Base-by-base conservation (phyloP, 2,888 invertebrate genomes). In the Saturnia pavonia region DNA sequence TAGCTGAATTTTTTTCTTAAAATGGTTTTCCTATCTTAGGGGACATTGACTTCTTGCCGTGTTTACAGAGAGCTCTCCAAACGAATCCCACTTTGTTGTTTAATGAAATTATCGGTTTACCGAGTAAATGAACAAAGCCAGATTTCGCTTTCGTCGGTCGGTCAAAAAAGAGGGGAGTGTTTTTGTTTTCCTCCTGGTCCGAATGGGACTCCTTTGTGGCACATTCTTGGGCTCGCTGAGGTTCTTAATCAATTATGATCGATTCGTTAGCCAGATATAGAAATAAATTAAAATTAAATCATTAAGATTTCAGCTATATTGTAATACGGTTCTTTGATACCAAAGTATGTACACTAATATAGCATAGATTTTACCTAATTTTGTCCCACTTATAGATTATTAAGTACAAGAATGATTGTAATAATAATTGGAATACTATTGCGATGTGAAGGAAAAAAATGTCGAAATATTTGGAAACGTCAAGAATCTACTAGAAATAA, bases 21-120 rank as follows among this genome's bases (percentile, higher is more conserved):
- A 92, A 92, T 92, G 91, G 92, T 91, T 93, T 90, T 90, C 85
- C 82, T 86, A 90, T 92, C 91, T 93, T 90, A 79, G 92, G 92
- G 94, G 92, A 91, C 93, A 92, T 88, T 91, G 92, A 91, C 92
- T 94, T 92, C 92, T 93, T 91, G 89, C 87, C 91, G 89, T 93
- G 91, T 93, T 92, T 93, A 90, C 91, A 81, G 86, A 87, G 85
- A 86, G 86, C 87, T 85, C 65, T 65, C 81, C 87, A 86, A 80
- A 83, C 85, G 88, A 89, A 89, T 89, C 89, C 91, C 91, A 92
- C 92, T 93, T 93, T 92, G 92, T 93, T 93, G 93, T 92, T 92
- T 94, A 94, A 94, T 93, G 91, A 93, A 94, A 93, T 94, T 94
- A 94, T 93, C 94, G 94, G 94, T 94, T 94, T 94, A 92, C 92